Conservation (phyloP, 92 coral and sea anemone genomes). For the Epizoanthus ramosus region DNA sequence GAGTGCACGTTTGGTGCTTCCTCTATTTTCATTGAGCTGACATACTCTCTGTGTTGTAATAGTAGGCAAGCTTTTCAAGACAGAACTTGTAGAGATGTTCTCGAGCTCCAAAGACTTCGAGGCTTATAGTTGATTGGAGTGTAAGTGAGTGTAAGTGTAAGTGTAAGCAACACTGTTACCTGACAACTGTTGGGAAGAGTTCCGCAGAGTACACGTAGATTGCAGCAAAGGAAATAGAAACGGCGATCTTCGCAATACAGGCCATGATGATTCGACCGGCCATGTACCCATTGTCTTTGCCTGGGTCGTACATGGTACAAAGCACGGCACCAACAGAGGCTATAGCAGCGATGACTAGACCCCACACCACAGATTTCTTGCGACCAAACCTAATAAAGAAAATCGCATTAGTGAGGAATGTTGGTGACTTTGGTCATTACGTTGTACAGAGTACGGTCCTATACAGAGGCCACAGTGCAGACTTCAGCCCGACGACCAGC, state of each 20-base stretch:
- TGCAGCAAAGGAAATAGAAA: constrained; percentile 51
- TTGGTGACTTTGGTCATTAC: too few species aligned
- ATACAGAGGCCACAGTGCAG: too few species aligned
- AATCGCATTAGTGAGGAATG: not conserved
- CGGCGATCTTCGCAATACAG: constrained; percentile 48
- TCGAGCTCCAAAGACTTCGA: too few species aligned
- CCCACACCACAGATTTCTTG: constrained; percentile 68
- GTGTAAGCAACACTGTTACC: constrained; percentile 17
- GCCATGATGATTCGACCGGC: constrained; percentile 65
- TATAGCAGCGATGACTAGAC: constrained; percentile 66
- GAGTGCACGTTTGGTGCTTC: too few species aligned
- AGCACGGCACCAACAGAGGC: constrained; percentile 79
- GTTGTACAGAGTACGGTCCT: too few species aligned
- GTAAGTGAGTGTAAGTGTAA: too few species aligned
- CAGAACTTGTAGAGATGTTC: too few species aligned
- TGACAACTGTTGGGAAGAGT: constrained; percentile 55
- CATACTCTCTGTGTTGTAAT: too few species aligned
- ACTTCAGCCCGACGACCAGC: too few species aligned
- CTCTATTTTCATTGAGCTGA: too few species aligned
- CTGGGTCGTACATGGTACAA: constrained; percentile 69
- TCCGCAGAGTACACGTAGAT: constrained; percentile 50
- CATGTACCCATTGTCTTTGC: constrained; percentile 58
- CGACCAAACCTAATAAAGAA: constrained; percentile 65
- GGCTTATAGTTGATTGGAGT: too few species aligned
- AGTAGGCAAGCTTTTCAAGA: too few species aligned